Evolutionary conservation across 2,888 invertebrate genomes (phyloP).

Genomic region (Chymomyza amoena): DNA sequence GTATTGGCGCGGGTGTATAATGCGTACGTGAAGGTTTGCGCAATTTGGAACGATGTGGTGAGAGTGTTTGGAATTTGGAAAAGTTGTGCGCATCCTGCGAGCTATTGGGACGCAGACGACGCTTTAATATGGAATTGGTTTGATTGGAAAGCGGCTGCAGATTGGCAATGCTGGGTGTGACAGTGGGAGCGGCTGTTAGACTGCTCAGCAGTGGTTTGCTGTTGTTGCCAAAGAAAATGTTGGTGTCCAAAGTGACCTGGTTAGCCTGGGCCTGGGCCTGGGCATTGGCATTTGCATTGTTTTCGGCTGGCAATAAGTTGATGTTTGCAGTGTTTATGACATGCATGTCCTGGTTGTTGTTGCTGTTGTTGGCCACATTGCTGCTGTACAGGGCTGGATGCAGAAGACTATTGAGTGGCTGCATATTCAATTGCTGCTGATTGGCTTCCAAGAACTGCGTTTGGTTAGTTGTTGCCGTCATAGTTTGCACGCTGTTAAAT

Average conservation of each 20-base stretch:
- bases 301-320: slow-evolving; percentile 27
- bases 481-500: slow-evolving; percentile 46
- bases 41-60: slow-evolving; percentile 76
- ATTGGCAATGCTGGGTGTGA: slow-evolving; percentile 44
- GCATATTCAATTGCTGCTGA: slow-evolving; percentile 36
- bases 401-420: slow-evolving; percentile 57
- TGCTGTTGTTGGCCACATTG: slow-evolving; percentile 19
- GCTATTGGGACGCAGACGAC: slow-evolving; percentile 73
- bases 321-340: slow-evolving; percentile 33
- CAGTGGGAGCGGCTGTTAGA: slow-evolving; percentile 10
- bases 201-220: slow-evolving; percentile 75
- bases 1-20: slow-evolving; percentile 96
- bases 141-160: slow-evolving; percentile 74
- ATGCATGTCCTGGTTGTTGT: slow-evolving; percentile 20
- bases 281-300: slow-evolving; percentile 8
- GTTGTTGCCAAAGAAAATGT: slow-evolving; percentile 78
- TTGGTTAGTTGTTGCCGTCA: slow-evolving; percentile 55
- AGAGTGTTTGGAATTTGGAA: slow-evolving; percentile 72
- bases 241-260: slow-evolving; percentile 56
- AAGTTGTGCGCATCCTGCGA: slow-evolving; percentile 62
- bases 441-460: slow-evolving; percentile 47
- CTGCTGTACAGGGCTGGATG: slow-evolving; percentile 42
- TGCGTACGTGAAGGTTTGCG: slow-evolving; percentile 79
- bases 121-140: slow-evolving; percentile 77
- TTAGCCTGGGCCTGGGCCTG: too few relatives aligned